A percentile compares a stretch with the other conserved stretches of the same genome.
Evolutionary conservation across 2,888 invertebrate genomes (phyloP).

Genomic region (Hofmannophila pseudospretella): DNA sequence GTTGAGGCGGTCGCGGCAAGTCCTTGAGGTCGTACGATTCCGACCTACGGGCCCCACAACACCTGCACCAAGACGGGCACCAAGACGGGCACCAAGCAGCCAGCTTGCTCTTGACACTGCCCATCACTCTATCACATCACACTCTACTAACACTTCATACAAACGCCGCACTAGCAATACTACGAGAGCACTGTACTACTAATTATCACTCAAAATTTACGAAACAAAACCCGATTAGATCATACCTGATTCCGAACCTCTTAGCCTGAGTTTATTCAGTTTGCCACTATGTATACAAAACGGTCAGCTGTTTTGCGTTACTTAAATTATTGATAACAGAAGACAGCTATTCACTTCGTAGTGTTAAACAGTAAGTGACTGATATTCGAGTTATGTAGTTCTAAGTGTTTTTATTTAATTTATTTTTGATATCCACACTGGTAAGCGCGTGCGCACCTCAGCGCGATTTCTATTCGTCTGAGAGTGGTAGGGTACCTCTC

Average conservation of each 20-base stretch:
- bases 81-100: slow-evolving; percentile 37
- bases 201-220: slow-evolving; percentile 16
- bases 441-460: slow-evolving; percentile 35
- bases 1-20: slow-evolving; percentile 54
- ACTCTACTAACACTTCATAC: neutral
- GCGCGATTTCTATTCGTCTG: slow-evolving; percentile 42
- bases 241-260: slow-evolving; percentile 35
- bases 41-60: slow-evolving; percentile 35
- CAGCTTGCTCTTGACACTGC: slow-evolving; percentile 55
- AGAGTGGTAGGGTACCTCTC: slow-evolving; percentile 13
- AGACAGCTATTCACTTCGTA: neutral
- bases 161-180: too few species aligned
- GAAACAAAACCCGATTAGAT: slow-evolving; percentile 42
- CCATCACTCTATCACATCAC: slow-evolving; percentile 40
- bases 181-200: neutral
- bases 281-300: slow-evolving; percentile 49
- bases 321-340: slow-evolving; percentile 12
- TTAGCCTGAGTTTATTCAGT: slow-evolving; percentile 32
- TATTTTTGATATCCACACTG: slow-evolving; percentile 16
- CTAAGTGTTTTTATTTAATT: neutral
- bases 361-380: neutral
- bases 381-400: neutral
- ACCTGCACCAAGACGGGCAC: slow-evolving; percentile 33
- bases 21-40: slow-evolving; percentile 59
- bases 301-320: slow-evolving; percentile 34